Evolutionary conservation across 2,797 vertebrate species (phyloP).

Genomic region (Nasua narica): DNA sequence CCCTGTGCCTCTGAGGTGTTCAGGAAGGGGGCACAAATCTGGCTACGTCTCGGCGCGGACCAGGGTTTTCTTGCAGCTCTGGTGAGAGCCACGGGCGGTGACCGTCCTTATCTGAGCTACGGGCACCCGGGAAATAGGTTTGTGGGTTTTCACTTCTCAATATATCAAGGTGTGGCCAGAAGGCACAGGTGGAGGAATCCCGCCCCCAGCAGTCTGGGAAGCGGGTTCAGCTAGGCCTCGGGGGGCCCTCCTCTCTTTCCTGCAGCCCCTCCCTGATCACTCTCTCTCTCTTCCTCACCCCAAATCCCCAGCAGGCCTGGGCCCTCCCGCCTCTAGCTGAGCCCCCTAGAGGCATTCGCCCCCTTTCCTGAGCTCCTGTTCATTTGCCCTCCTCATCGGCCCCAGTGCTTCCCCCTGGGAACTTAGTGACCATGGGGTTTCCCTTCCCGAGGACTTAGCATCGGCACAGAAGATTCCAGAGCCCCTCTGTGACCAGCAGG

Average conservation of each 20-base stretch:
- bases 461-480: conserved; percentile 22
- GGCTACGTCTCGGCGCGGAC: background rate
- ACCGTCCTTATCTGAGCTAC: background rate
- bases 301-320: background rate
- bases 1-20: background rate
- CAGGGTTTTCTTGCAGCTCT: background rate
- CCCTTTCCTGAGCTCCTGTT: background rate
- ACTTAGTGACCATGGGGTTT: background rate
- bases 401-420: background rate
- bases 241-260: background rate
- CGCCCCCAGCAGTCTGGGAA: background rate
- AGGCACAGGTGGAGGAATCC: background rate
- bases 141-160: background rate
- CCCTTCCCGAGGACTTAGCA: background rate
- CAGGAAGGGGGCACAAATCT: background rate
- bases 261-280: background rate
- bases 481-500: background rate
- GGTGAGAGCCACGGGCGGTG: background rate
- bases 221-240: background rate
- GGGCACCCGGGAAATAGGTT: no score
- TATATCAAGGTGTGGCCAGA: background rate
- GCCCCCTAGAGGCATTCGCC: fast-evolving
- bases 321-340: background rate
- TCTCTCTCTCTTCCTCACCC: no score
- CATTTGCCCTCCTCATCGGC: background rate